Conservation (phyloP, 2,888 invertebrate species). For the Alviniconcha strummeri region DNA sequence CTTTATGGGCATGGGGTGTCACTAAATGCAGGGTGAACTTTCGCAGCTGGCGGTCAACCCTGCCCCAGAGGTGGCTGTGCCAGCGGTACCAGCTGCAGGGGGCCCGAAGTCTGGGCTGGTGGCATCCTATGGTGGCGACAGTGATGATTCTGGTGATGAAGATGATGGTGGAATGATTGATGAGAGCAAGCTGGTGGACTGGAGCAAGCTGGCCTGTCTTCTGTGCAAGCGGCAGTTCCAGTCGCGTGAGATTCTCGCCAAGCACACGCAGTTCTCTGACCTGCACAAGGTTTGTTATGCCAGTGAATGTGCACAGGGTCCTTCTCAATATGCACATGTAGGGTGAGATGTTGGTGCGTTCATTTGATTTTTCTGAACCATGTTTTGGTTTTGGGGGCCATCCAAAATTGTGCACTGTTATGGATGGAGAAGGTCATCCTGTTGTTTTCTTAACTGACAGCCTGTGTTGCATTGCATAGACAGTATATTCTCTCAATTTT, state of each 20-base stretch:
- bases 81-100: constrained; percentile 33
- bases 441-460: too few species aligned
- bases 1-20: too few species aligned
- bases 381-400: too few species aligned
- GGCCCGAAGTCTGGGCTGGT: constrained; percentile 75
- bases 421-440: too few species aligned
- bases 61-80: constrained; percentile 19
- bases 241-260: constrained; percentile 88
- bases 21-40: background rate
- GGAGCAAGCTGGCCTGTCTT: constrained; percentile 90
- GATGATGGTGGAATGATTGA: constrained; percentile 72
- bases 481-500: too few species aligned
- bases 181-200: constrained; percentile 81
- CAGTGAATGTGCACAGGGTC: too few species aligned
- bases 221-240: constrained; percentile 96
- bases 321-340: too few species aligned
- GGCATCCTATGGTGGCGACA: constrained; percentile 86
- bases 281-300: constrained; percentile 83
- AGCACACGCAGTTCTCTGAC: constrained; percentile 94
- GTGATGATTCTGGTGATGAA: constrained; percentile 79
- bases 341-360: too few species aligned
- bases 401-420: too few species aligned
- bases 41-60: constrained; percentile 9
- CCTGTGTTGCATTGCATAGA: too few species aligned
- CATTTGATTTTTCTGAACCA: too few species aligned